Evolutionary conservation across 2,797 vertebrate genomes (phyloP), one percentile per base, ranked within the genome.

Genomic region (Gymnothorax reevesii): DNA sequence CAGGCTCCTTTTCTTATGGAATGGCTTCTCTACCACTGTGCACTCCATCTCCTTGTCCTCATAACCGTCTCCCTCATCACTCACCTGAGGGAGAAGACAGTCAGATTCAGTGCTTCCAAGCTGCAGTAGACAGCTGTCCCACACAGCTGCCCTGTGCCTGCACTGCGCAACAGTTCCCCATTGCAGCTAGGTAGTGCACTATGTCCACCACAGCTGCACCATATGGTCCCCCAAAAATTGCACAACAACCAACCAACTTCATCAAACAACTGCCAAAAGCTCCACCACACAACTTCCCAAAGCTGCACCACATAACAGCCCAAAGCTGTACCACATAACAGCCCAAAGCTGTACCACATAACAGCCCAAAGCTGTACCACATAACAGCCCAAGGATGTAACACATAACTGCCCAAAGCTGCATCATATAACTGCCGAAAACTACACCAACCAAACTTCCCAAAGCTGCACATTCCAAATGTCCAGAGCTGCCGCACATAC

Each of bases 1-100:
- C 92, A 98, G 88, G 82, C 96, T 97, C 84, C 97, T 94, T 89
- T 96, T 97, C 94, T 95, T 96, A 88, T 96, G 95, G 0, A 97
- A 97, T 0, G 96, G 97, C 91, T 94, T 95, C 75, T 92, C 94
- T 6, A 90, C 0, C 59, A 94, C 90, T 87, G 95, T 96, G 91
- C 95, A 96, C 42, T 91, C 92, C 86, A 90, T 84, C 86, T 95
- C 95, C 57, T 94, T 94, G 88, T 92, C 94, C 49, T 89, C 89
- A 77, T 93, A 91, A 3, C 96, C 95, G 91, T 92, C 90, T 85
- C 88, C 87, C 85, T 90, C 95, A 0, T 96, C 94, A 75, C 90
- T 89, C 0, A 90, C 64, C 92, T 94, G 88, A 92, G 91, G 91
- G 91, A 57, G 27, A 82, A 75, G 85, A 13, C 57, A n/a, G 13